Conservation (phyloP, 2,888 invertebrate species). For the Rhagium mordax region DNA sequence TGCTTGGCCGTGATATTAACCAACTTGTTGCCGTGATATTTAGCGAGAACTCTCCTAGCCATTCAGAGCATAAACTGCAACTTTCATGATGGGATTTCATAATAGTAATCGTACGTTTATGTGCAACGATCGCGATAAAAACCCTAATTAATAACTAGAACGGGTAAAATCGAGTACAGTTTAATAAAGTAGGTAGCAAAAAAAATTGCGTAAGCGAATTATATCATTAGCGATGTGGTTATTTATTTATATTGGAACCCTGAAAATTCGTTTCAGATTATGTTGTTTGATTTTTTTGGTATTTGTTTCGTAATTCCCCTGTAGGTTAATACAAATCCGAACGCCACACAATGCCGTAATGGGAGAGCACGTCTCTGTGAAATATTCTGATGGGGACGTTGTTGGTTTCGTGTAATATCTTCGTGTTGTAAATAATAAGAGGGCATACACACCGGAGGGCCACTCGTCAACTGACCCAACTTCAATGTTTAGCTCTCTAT, state of each 20-base stretch:
- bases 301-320: neutral
- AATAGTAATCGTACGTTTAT: slow-evolving; percentile 32
- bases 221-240: neutral
- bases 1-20: slow-evolving; percentile 15
- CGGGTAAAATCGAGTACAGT: slow-evolving; percentile 1
- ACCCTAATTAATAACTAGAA: slow-evolving; percentile 18
- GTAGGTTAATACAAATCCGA: neutral
- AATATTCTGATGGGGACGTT: slow-evolving; percentile 20
- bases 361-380: slow-evolving; percentile 29
- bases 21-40: slow-evolving; percentile 42
- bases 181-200: neutral
- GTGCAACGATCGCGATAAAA: slow-evolving; percentile 29
- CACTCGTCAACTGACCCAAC: neutral
- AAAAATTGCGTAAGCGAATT: neutral
- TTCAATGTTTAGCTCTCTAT: too few species aligned
- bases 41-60: slow-evolving; percentile 43
- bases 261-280: too few species aligned
- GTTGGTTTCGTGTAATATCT: slow-evolving; percentile 25
- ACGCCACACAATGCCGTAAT: slow-evolving; percentile 21
- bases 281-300: too few species aligned
- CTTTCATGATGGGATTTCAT: slow-evolving; percentile 45
- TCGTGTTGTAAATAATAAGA: neutral
- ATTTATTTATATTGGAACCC: neutral
- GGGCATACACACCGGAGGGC: slow-evolving; percentile 1
- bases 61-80: slow-evolving; percentile 44